These are phyloP conservation scores for Drosophila prosaltans DNA, from an alignment of 1,140 invertebrate species.

Conservation along the genomic window DNA sequence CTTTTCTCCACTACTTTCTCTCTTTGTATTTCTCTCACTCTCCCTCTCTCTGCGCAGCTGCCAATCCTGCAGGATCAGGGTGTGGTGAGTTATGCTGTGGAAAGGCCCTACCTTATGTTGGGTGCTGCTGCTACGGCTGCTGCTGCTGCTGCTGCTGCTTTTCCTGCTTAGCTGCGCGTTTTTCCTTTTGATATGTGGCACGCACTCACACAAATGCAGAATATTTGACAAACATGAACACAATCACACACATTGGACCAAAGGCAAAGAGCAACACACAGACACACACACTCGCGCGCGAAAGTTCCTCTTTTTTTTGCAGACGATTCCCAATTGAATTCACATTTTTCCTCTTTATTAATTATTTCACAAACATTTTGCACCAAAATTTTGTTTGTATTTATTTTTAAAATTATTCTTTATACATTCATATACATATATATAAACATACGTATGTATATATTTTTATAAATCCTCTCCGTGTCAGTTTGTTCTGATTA, in stretches of 20 bases:
- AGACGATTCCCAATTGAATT: constrained; percentile 12
- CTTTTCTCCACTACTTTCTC: not conserved
- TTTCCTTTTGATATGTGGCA: constrained; percentile 55
- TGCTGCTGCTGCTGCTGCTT: constrained; percentile 40
- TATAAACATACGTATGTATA: not conserved
- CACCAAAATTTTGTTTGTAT: constrained; percentile 39
- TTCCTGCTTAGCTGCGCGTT: constrained; percentile 56
- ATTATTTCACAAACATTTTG: constrained; percentile 32
- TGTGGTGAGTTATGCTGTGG: constrained; percentile 81
- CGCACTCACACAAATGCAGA: constrained; percentile 35
- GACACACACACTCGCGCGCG: constrained; percentile 36
- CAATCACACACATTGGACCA: constrained; percentile 32
- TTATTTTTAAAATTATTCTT: constrained; percentile 18
- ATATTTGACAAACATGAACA: constrained; percentile 48
- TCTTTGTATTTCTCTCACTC: constrained; percentile 2
- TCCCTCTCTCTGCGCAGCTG: constrained; percentile 65
- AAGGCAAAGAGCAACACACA: constrained; percentile 26
- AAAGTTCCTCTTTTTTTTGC: constrained; percentile 29
- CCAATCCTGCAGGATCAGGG: constrained; percentile 76
- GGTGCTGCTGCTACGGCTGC: constrained; percentile 34
- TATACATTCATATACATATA: not conserved
- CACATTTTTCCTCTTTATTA: constrained; percentile 18
- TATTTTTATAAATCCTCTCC: constrained; percentile 10
- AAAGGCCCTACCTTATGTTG: constrained; percentile 73
- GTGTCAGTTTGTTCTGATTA: constrained; percentile 37